These are phyloP conservation scores for Tachyglossus aculeatus DNA, from an alignment of 2,797 vertebrate species.

Conservation along the genomic window DNA sequence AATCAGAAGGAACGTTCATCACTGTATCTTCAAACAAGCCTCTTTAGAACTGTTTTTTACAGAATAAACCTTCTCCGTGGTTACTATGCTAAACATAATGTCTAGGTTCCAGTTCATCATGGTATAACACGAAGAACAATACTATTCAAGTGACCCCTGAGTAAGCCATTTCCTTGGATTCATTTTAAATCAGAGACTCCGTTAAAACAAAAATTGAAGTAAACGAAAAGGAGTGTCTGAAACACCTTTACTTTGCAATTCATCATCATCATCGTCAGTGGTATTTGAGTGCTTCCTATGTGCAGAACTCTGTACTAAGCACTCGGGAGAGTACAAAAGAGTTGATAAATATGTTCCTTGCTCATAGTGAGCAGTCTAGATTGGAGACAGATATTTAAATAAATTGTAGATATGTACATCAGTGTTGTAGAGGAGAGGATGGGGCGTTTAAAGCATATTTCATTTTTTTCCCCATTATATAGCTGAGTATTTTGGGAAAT, in stretches of 20 bases:
- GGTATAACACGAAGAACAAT: constrained; percentile 37
- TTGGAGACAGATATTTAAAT: no score
- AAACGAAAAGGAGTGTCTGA: not conserved
- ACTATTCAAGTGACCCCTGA: constrained; percentile 49
- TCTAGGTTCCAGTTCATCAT: constrained; percentile 40
- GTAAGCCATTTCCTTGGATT: constrained; percentile 42
- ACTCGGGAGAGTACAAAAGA: no score
- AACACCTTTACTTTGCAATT: no score
- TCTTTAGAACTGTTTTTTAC: constrained; percentile 33
- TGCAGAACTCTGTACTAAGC: no score
- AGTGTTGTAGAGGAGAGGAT: no score
- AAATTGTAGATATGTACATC: no score
- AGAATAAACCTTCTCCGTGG: constrained; percentile 27
- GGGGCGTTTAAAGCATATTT: not conserved
- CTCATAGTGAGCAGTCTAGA: no score
- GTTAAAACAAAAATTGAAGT: constrained; percentile 35
- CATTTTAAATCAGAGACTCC: constrained; percentile 16
- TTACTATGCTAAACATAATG: constrained; percentile 43
- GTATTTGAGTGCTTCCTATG: no score
- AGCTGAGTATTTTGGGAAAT: not conserved
- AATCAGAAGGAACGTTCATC: constrained; percentile 27
- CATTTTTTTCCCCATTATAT: not conserved
- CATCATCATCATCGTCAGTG: no score
- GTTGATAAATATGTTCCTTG: no score
- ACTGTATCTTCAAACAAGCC: constrained; percentile 29